Conservation (phyloP, 2,888 invertebrate species). For the Aspidiotus rigidus region DNA sequence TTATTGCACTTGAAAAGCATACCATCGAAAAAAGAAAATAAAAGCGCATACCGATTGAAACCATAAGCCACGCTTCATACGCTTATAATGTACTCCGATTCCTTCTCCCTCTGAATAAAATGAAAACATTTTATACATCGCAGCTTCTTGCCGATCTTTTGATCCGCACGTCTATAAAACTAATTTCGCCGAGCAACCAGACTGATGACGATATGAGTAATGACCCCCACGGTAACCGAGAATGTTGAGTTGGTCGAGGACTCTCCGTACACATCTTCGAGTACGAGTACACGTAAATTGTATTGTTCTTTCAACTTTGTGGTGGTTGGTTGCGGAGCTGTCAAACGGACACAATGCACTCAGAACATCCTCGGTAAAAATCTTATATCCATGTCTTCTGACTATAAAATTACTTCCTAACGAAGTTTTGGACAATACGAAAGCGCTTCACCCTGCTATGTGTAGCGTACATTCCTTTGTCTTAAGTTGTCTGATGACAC, state of each 20-base stretch:
- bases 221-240: not conserved
- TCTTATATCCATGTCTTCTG: not conserved
- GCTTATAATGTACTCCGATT: too few species aligned
- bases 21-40: too few species aligned
- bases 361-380: not conserved
- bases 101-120: too few species aligned
- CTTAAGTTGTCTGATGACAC: not conserved
- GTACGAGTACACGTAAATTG: not conserved
- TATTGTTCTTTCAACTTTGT: constrained; percentile 1
- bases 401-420: constrained; percentile 3
- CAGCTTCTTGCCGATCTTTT: too few species aligned
- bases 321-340: not conserved
- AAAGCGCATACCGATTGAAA: too few species aligned
- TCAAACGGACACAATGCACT: constrained; percentile 4
- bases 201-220: too few species aligned
- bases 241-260: not conserved
- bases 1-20: too few species aligned
- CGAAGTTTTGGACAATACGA: constrained; percentile 1
- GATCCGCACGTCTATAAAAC: too few species aligned
- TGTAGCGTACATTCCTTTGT: not conserved
- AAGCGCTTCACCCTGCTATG: not conserved
- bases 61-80: too few species aligned
- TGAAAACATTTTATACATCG: too few species aligned
- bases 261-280: too few species aligned
- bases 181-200: too few species aligned